phyloP scores from a whole-genome alignment of 2,113 vertebrate species.

The Sorex fumeus region DNA sequence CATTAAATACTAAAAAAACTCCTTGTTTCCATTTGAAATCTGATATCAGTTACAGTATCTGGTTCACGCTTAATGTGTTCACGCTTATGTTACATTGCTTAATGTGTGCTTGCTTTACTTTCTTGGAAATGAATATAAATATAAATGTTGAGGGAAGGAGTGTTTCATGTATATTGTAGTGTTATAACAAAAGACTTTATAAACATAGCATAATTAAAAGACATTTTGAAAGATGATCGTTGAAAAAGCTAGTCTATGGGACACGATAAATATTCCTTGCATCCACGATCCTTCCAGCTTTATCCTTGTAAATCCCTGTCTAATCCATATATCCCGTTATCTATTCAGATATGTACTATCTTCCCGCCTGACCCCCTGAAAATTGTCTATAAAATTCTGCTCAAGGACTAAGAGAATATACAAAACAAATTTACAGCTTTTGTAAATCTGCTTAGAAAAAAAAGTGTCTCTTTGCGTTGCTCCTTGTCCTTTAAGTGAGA shows the following conservation, averaged over 20 bases:
- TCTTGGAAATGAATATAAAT: neutral
- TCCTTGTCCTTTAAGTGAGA: constrained; percentile 65
- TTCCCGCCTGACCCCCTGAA: constrained; percentile 56
- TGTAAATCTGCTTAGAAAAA: constrained; percentile 66
- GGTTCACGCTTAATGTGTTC: constrained; percentile 44
- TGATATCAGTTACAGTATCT: neutral
- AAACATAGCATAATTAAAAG: constrained; percentile 69
- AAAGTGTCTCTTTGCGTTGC: constrained; percentile 51
- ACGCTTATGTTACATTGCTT: constrained; percentile 49
- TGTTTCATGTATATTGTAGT: constrained; percentile 44
- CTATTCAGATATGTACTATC: constrained; percentile 53
- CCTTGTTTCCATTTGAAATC: constrained; percentile 55
- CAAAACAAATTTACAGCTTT: constrained; percentile 20
- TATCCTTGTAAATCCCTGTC: constrained; percentile 66
- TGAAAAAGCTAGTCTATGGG: constrained; percentile 52
- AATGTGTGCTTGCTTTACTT: constrained; percentile 56
- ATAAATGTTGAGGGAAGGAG: constrained; percentile 4
- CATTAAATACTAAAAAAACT: constrained; percentile 46
- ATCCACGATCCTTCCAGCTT: constrained; percentile 54
- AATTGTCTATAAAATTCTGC: constrained; percentile 52
- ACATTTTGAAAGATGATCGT: constrained; percentile 59
- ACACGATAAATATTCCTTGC: constrained; percentile 75
- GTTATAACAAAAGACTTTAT: constrained; percentile 1
- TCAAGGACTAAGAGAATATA: neutral
- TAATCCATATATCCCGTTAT: constrained; percentile 74